phyloP scores from a whole-genome alignment of 2,888 invertebrate genomes.

The Drosophila austrosaltans region DNA sequence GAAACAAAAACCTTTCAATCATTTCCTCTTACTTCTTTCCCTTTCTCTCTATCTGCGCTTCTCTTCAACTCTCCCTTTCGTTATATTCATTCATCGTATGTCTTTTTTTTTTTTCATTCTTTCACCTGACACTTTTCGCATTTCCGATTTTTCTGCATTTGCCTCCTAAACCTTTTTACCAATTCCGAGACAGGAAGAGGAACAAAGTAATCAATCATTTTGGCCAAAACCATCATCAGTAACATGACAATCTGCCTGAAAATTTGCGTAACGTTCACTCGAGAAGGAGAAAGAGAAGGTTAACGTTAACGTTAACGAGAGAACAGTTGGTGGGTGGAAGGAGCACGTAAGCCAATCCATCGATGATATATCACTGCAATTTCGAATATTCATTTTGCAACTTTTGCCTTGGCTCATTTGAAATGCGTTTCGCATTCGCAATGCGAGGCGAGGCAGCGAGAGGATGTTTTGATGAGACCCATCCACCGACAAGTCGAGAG shows the following conservation, averaged over 20 bases:
- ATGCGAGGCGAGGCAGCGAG: background rate
- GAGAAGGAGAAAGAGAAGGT: background rate
- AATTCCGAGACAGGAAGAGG: constrained; percentile 53
- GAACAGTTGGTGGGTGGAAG: no score
- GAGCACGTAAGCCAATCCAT: constrained; percentile 51
- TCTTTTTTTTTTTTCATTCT: background rate
- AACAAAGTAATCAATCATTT: constrained; percentile 76
- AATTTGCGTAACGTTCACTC: constrained; percentile 60
- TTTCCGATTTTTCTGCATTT: constrained; percentile 52
- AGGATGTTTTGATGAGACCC: constrained; percentile 21
- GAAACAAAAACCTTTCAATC: constrained; percentile 35
- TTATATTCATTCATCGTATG: background rate
- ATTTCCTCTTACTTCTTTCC: constrained; percentile 1
- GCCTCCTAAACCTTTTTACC: constrained; percentile 6
- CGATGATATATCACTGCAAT: constrained; percentile 74
- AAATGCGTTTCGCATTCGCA: constrained; percentile 59
- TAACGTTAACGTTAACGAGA: no score
- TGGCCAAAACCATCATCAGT: constrained; percentile 57
- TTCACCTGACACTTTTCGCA: constrained; percentile 45
- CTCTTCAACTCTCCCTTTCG: background rate
- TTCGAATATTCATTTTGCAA: constrained; percentile 69
- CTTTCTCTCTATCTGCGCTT: background rate
- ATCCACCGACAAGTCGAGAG: no score
- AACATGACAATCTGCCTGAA: constrained; percentile 71
- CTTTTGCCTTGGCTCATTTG: constrained; percentile 65